phyloP scores from a whole-genome alignment of 2,113 vertebrate species.

The Smithornis capensis region DNA sequence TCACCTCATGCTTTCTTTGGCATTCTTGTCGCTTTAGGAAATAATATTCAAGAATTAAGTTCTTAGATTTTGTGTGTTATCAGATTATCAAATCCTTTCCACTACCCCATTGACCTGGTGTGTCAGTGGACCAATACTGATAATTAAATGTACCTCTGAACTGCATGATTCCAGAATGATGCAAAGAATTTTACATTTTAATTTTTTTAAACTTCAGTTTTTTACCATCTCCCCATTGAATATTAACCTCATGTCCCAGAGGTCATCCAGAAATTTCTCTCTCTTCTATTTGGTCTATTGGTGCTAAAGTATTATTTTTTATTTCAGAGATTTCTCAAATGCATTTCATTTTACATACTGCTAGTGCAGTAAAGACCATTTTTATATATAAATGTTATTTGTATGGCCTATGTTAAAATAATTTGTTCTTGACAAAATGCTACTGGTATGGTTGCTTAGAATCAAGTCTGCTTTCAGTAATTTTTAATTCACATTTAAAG shows the following conservation, averaged over 20 bases:
- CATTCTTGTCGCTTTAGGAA: not conserved
- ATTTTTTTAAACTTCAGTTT: not conserved
- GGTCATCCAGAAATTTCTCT: not conserved
- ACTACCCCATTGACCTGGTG: not conserved
- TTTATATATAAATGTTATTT: not conserved
- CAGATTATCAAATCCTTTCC: not conserved
- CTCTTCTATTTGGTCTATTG: not conserved
- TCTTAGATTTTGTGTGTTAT: not conserved
- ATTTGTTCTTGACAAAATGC: not conserved
- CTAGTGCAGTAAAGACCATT: not conserved
- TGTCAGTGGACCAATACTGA: not conserved
- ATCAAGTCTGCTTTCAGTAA: not conserved
- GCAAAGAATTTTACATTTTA: not conserved
- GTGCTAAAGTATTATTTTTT: not conserved
- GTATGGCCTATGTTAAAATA: not conserved
- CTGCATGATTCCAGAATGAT: not conserved
- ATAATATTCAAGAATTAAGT: not conserved
- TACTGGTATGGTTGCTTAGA: not conserved
- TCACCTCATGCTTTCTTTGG: not conserved
- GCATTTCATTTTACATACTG: not conserved
- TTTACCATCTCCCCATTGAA: not conserved
- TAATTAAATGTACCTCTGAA: not conserved
- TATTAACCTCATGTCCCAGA: not conserved
- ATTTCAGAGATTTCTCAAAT: not conserved
- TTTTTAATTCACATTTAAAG: not conserved